Evolutionary conservation across 2,113 vertebrate genomes (phyloP).

Genomic region (Pagrus major): DNA sequence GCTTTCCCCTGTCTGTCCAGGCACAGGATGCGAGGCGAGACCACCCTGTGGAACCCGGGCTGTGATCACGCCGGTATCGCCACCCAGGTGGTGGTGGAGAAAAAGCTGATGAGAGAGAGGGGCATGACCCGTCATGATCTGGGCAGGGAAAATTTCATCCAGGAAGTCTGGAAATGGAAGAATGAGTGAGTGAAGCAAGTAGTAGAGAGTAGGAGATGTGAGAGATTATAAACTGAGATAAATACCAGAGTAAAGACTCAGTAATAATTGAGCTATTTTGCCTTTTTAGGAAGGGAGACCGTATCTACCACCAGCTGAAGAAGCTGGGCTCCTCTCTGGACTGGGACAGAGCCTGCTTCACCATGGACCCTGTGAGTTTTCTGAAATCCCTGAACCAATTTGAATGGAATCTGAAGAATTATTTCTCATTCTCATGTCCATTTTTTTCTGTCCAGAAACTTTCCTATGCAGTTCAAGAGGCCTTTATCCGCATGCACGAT

Average conservation of each 20-base stretch:
- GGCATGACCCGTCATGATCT: constrained; percentile 90
- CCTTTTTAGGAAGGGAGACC: constrained; percentile 89
- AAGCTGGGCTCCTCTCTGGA: constrained; percentile 92
- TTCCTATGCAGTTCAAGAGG: constrained; percentile 89
- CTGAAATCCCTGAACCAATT: not conserved
- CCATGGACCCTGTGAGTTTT: constrained; percentile 91
- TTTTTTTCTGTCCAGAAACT: constrained; percentile 85
- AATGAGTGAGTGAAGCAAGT: constrained; percentile 87
- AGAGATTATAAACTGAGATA: not conserved
- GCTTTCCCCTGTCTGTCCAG: constrained; percentile 64
- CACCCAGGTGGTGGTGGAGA: constrained; percentile 95
- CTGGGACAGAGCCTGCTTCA: constrained; percentile 95
- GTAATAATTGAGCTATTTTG: not conserved
- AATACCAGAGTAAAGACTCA: not conserved
- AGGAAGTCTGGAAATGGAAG: constrained; percentile 94
- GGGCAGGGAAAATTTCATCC: constrained; percentile 89
- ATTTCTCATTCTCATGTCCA: not conserved
- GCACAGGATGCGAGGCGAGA: constrained; percentile 93
- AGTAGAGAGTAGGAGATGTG: no score
- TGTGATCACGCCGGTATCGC: constrained; percentile 95
- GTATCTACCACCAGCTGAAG: constrained; percentile 94
- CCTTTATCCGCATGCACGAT: constrained; percentile 91
- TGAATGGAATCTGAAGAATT: not conserved
- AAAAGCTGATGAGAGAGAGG: constrained; percentile 90
- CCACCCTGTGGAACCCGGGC: constrained; percentile 93